Base-by-base conservation (phyloP, 92 coral and sea anemone genomes). In the Phenganax stokvisi region DNA sequence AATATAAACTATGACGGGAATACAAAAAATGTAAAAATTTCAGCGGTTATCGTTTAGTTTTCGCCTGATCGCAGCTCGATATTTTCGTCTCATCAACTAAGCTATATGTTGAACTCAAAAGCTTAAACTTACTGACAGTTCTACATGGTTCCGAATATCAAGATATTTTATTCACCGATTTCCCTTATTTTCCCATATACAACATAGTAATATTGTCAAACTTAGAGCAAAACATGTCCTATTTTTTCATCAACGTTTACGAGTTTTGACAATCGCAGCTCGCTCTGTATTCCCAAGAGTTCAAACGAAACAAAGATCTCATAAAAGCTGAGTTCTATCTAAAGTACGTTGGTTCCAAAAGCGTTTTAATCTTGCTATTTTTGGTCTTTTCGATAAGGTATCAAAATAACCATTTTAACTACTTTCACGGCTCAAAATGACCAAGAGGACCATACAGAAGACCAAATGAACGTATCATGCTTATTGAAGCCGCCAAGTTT, bases 131-230 rank as follows among this genome's bases (percentile, higher is more conserved):
- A 37, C 47, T 5, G 47, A 37, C 47, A 59, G 65, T 59, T 59
- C 65, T 59, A 59, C 65, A 59, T 59, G 4, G 7, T 64, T 64
- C 70, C 70, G 10, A 37, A 20, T 12, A 64, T 20, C 37, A 44
- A 64, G 8, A 10, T 64, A 64, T 64, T 64, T 64, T 20, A 44
- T 30, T 20, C 37, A 10, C 47, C 8, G 7, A 64, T 64, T 64
- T 64, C 37, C 37, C 8, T 8, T 11, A 64, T 64, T 64, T 44
- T 64, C 10, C 70, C 2, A 64, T 64, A 64, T 64, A 17, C 37
- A 64, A 30, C 70, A 64, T 64, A 64, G 37, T 20, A 64, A 64
- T 64, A 10, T 64, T 28, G 70, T 20, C 47, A 64, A 64, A 64
- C 70, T 5, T 64, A 44, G 9, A 12, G 2, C 70, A 64, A 20